phyloP scores from a whole-genome alignment of 2,888 invertebrate species.

The Junonia oenone region DNA sequence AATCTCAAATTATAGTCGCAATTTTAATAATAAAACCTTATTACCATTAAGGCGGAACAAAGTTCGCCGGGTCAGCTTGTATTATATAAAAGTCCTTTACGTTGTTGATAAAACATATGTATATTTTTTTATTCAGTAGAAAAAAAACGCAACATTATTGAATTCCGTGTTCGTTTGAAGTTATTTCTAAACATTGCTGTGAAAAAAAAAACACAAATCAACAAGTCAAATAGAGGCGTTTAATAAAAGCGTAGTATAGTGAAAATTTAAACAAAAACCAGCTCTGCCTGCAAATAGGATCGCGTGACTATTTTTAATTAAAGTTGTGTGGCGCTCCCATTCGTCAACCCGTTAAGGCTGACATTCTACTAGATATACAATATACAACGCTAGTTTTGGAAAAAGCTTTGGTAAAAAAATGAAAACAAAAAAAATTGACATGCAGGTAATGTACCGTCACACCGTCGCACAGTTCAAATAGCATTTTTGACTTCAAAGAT shows the following conservation, averaged over 20 bases:
- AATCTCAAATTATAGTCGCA: too few species aligned
- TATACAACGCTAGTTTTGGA: not conserved
- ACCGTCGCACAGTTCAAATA: too few species aligned
- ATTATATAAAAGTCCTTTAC: too few species aligned
- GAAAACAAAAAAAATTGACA: too few species aligned
- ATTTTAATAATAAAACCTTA: too few species aligned
- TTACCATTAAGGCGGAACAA: too few species aligned
- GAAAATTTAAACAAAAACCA: conserved; percentile 26
- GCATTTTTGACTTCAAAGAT: too few species aligned
- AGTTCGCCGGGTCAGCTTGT: too few species aligned
- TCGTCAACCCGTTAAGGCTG: conserved; percentile 29
- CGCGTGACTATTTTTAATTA: conserved; percentile 47
- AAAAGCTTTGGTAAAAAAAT: too few species aligned
- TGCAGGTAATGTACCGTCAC: too few species aligned
- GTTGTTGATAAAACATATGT: too few species aligned
- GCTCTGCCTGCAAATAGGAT: conserved; percentile 29
- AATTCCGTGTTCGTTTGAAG: not conserved
- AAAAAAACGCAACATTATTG: not conserved
- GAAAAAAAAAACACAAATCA: not conserved
- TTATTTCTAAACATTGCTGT: not conserved
- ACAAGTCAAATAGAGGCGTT: conserved; percentile 12
- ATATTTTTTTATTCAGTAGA: not conserved
- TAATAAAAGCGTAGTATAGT: conserved; percentile 18
- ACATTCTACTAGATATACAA: conserved; percentile 5
- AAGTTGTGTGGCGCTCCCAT: conserved; percentile 34